Percentiles rank a stretch among this genome's conserved stretches.
Conservation (phyloP, 2,888 invertebrate genomes). For the Idaea biselata region DNA sequence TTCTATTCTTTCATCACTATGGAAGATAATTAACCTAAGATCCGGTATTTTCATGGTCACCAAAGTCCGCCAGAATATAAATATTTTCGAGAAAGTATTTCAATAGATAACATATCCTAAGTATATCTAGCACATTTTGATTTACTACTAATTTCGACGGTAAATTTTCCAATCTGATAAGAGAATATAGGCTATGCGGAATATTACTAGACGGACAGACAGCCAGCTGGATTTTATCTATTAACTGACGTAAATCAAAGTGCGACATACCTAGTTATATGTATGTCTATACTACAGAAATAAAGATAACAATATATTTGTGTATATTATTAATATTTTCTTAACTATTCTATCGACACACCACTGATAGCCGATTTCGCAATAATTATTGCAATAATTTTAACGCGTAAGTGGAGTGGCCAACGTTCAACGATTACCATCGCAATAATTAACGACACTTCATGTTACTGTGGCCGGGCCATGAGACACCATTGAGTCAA, state of each 20-base stretch:
- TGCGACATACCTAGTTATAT: background rate
- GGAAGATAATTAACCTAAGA: too few relatives aligned
- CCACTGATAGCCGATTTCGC: too few relatives aligned
- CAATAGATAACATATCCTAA: background rate
- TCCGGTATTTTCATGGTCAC: background rate
- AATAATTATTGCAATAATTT: too few relatives aligned
- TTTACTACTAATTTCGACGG: background rate
- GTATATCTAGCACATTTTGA: background rate
- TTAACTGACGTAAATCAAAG: background rate
- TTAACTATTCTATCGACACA: too few relatives aligned
- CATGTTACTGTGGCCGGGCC: too few relatives aligned
- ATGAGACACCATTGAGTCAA: too few relatives aligned
- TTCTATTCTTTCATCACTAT: too few relatives aligned
- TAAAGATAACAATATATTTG: background rate
- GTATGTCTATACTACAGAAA: too few relatives aligned
- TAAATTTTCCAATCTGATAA: slow-evolving; percentile 15
- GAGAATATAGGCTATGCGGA: slow-evolving; percentile 3
- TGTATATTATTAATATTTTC: too few relatives aligned
- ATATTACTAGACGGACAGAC: background rate
- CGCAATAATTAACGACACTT: too few relatives aligned
- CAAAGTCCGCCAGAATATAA: background rate
- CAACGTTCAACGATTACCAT: too few relatives aligned
- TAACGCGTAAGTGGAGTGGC: too few relatives aligned
- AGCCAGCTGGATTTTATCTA: background rate
- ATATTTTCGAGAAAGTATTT: background rate